Evolutionary conservation across 2,888 invertebrate species (phyloP), one percentile per base, ranked within the genome.

Genomic region (Lutraria lutraria): DNA sequence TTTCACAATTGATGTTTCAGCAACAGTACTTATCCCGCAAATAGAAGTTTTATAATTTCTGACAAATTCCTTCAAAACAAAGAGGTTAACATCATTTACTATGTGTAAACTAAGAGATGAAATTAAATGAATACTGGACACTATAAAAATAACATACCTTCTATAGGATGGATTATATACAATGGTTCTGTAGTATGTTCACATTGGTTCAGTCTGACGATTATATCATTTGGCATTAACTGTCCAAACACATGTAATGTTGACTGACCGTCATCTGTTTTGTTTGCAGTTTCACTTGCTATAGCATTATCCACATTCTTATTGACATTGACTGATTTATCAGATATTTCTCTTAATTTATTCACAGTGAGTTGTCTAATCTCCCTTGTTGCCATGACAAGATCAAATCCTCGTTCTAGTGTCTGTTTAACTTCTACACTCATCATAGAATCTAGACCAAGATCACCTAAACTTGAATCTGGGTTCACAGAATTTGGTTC

Each of bases 371-470:
- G 95, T 83, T 94, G 97, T 91, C 99, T 97, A 95, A 99, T 99
- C 97, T 99, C 99, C 97, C 98, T 98, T 94, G 99, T 98, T 91
- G 98, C 98, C 91, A 99, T 97, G 34, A 98, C 98, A 89, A 99
- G 97, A 97, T 99, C 99, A 97, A 98, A 99, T 95, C 98, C 98
- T 88, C 99, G 97, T 97, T 99, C 99, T 86, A 99, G 97, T 0
- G 98, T 98, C 97, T 99, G 99, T 97, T 99, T 99, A 96, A 99
- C 99, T 97, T 99, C 99, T 0, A 99, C 99, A 81, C 99, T 99
- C 99, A 99, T 99, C 93, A 99, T 97, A 1, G 99, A 99, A 96
- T 99, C 99, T 98, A 99, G 98, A 90, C 99, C 99, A 72, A 99
- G 97, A 97, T 99, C 99, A 53, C 99, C 98, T 81, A 99, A 97